Conservation (phyloP, 2,888 invertebrate genomes). For the Plagodis dolabraria region DNA sequence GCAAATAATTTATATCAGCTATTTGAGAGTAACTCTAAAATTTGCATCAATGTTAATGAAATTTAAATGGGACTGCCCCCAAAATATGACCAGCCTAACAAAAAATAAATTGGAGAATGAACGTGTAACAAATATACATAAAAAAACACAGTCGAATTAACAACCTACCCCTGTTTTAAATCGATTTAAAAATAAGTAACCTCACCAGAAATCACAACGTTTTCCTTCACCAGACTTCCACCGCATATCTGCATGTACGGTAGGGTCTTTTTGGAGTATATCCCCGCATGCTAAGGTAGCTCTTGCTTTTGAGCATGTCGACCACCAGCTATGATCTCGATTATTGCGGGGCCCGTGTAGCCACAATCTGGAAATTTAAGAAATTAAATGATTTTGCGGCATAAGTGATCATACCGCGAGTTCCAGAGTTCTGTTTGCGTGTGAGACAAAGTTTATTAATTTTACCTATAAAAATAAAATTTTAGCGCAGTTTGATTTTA, state of each 20-base stretch:
- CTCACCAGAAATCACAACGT: slow-evolving; percentile 40
- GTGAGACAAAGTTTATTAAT: no score
- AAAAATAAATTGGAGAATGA: not conserved
- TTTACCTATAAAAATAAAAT: no score
- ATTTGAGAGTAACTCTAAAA: no score
- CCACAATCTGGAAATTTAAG: not conserved
- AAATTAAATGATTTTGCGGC: no score
- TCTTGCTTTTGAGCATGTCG: slow-evolving; percentile 53
- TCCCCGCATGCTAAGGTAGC: slow-evolving; percentile 4
- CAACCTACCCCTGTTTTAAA: not conserved
- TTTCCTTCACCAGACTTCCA: slow-evolving; percentile 67
- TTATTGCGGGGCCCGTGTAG: not conserved
- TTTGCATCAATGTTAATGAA: no score
- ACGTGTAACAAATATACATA: not conserved
- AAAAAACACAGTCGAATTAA: not conserved
- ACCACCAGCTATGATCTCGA: not conserved
- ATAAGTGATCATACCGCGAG: no score
- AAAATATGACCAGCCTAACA: not conserved
- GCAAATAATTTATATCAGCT: no score
- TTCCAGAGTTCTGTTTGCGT: no score
- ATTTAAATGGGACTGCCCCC: no score
- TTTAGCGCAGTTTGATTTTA: no score
- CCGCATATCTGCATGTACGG: slow-evolving; percentile 12
- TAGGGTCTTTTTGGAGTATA: not conserved
- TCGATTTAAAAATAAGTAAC: not conserved